These are phyloP conservation scores for Metopia argyrocephala DNA, from an alignment of 2,888 invertebrate genomes.

Conservation along the genomic window DNA sequence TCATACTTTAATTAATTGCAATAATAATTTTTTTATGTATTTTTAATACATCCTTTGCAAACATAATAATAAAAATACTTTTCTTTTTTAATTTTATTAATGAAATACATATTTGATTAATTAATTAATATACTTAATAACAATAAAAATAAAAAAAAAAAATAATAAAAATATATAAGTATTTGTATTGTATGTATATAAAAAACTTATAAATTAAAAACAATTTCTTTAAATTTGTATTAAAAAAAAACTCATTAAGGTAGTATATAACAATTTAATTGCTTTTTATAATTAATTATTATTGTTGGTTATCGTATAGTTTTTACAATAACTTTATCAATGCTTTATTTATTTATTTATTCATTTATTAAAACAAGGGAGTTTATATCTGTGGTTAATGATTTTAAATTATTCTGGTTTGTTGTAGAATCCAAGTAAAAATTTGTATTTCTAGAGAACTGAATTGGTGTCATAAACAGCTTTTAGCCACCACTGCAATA, in stretches of 20 bases:
- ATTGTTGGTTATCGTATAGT: too few species aligned
- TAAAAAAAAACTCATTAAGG: constrained; percentile 44
- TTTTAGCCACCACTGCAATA: too few species aligned
- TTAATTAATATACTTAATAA: constrained; percentile 51
- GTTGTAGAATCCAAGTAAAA: too few species aligned
- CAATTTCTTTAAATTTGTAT: constrained; percentile 19
- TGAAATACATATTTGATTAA: constrained; percentile 21
- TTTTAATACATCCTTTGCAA: constrained; percentile 52
- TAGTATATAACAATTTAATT: constrained; percentile 35
- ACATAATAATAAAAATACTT: constrained; percentile 19
- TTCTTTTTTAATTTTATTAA: not conserved
- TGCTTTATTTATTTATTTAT: too few species aligned
- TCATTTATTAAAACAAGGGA: too few species aligned
- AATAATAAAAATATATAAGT: constrained; percentile 46
- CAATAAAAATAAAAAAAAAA: constrained; percentile 41
- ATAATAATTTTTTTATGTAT: constrained; percentile 51
- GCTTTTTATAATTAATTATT: constrained; percentile 19
- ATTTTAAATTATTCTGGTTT: too few species aligned
- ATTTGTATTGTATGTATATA: constrained; percentile 35
- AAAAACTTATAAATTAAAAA: not conserved
- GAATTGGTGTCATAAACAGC: too few species aligned
- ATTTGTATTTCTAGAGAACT: too few species aligned
- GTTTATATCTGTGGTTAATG: too few species aligned
- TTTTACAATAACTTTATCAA: constrained; percentile 46
- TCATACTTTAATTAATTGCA: constrained; percentile 18